These are phyloP conservation scores for Mizuhopecten yessoensis DNA, from an alignment of 1,140 invertebrate species.

Conservation along the genomic window DNA sequence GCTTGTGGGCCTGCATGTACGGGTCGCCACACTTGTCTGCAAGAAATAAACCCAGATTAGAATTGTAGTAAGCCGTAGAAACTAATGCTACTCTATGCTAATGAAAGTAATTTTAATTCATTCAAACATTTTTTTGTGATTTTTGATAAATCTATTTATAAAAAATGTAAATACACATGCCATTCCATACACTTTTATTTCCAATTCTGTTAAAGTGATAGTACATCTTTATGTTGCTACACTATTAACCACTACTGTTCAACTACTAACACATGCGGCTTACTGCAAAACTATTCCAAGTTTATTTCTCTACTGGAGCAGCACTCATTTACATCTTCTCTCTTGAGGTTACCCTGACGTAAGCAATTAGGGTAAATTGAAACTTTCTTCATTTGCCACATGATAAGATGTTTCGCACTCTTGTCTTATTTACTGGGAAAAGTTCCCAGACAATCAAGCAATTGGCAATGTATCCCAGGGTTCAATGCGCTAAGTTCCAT, in stretches of 20 bases:
- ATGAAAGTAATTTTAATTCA: not conserved
- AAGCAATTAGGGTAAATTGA: not conserved
- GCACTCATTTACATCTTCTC: not conserved
- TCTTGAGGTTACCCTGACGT: too few relatives aligned
- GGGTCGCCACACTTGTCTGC: conserved; percentile 64
- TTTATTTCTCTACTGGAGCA: not conserved
- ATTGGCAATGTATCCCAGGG: too few relatives aligned
- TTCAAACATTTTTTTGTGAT: not conserved
- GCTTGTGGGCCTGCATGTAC: conserved; percentile 51
- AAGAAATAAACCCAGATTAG: conserved; percentile 60
- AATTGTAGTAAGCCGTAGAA: conserved; percentile 54
- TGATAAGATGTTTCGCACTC: too few relatives aligned
- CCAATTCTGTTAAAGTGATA: not conserved
- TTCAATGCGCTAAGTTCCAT: too few relatives aligned
- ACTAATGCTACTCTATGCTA: not conserved
- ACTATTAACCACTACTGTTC: too few relatives aligned
- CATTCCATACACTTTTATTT: not conserved
- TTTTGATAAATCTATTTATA: not conserved
- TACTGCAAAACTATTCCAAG: conserved; percentile 38
- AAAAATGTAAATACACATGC: not conserved
- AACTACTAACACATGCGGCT: not conserved
- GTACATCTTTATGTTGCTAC: too few relatives aligned
- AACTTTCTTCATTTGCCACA: not conserved
- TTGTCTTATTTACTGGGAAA: too few relatives aligned
- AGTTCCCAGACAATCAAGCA: too few relatives aligned